phyloP scores from a whole-genome alignment of 2,113 vertebrate genomes.

The Labeo rohita region DNA sequence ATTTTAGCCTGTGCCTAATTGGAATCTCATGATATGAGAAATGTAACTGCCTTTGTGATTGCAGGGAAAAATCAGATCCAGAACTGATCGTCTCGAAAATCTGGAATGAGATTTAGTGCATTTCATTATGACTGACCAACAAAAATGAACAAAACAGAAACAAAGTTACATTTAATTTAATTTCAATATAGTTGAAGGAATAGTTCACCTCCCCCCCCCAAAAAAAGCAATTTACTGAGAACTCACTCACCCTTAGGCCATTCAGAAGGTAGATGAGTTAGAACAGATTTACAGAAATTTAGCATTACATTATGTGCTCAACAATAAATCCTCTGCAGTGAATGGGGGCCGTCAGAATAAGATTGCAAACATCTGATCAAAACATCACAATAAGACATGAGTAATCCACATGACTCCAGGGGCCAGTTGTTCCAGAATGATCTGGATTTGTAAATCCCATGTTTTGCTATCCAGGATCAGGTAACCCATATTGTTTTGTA shows the following conservation, averaged over 20 bases:
- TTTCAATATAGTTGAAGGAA: neutral
- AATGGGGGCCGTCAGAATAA: neutral
- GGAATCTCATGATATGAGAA: conserved; percentile 35
- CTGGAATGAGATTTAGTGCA: neutral
- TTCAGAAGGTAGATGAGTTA: neutral
- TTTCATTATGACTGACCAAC: neutral
- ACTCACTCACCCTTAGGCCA: neutral
- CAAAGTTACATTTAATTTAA: neutral
- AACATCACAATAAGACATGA: neutral
- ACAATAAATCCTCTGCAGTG: too few species aligned
- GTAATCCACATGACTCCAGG: too few species aligned
- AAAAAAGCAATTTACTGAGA: neutral
- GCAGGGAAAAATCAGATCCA: neutral
- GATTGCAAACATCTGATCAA: neutral
- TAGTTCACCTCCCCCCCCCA: too few species aligned
- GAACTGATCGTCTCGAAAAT: neutral
- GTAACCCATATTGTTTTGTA: too few species aligned
- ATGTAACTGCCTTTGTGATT: conserved; percentile 6
- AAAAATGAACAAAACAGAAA: neutral
- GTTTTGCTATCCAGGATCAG: too few species aligned
- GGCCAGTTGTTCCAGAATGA: too few species aligned
- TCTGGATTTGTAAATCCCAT: too few species aligned
- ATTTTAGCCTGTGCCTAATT: conserved; percentile 27
- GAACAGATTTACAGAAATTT: neutral
- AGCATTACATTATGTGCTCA: too few species aligned